These are phyloP conservation scores for Argyra leucocephala DNA, from an alignment of 2,888 invertebrate species.

Conservation along the genomic window DNA sequence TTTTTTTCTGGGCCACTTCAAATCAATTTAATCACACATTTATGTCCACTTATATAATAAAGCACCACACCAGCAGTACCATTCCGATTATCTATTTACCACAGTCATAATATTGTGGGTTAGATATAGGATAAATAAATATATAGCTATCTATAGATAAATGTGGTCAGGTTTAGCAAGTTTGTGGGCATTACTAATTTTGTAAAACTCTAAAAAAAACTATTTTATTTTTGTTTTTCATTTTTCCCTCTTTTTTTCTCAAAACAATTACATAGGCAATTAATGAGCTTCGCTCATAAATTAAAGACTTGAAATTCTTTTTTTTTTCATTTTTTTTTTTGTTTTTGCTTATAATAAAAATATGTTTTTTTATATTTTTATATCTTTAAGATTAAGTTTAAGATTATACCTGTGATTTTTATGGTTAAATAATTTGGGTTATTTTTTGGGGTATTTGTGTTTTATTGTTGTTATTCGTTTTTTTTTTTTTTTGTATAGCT, in stretches of 20 bases:
- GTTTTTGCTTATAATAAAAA: not conserved
- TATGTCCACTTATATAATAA: not conserved
- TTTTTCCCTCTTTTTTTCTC: not conserved
- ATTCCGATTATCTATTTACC: not conserved
- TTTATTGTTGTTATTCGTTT: not conserved
- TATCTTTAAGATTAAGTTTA: not conserved
- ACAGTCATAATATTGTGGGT: too few relatives aligned
- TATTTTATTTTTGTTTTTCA: not conserved
- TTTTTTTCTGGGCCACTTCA: not conserved
- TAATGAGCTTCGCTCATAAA: not conserved
- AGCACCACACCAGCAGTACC: not conserved
- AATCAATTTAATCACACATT: not conserved
- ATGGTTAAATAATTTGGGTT: not conserved
- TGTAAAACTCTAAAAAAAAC: not conserved
- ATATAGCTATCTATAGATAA: too few relatives aligned
- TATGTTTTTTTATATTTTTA: not conserved
- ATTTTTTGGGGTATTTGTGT: not conserved
- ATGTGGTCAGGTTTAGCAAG: too few relatives aligned
- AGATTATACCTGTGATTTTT: not conserved
- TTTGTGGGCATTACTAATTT: not conserved
- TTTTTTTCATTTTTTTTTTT: not conserved
- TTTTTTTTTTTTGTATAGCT: too few relatives aligned
- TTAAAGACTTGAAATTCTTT: not conserved
- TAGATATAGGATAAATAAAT: too few relatives aligned
- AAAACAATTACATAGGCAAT: not conserved